Evolutionary conservation across 2,113 vertebrate species (phyloP), one percentile per base, ranked within the genome.

Genomic region (Oreotrochilus melanogaster): DNA sequence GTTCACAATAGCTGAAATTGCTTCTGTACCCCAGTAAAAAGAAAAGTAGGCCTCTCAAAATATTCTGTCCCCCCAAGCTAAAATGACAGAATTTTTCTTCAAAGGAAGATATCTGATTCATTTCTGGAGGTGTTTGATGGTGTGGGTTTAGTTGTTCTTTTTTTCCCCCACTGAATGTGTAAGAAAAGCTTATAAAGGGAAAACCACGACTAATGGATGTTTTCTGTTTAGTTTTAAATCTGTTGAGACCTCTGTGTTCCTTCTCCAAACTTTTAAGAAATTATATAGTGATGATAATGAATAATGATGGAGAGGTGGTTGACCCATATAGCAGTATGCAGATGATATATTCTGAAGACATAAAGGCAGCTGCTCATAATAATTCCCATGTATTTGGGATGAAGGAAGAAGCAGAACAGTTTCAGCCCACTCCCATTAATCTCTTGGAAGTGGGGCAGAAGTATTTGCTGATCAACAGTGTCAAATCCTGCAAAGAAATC

Each of bases 381-480:
- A 75, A 83, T 89, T 86, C 64, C n/a, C 45, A 1, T 51, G 69
- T 67, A 74, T 91, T 78, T 78, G 65, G 14, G n/a, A 24, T 0
- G 14, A 79, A 82, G 71, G 37, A 78, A 82, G 81, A 84, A 72
- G 72, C 78, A 33, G 53, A 92, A 79, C 51, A 74, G 43, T 65
- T 76, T 95, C 74, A 87, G 66, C 82, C 70, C 28, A 10, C 64
- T 82, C 50, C 45, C 58, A 58, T 91, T 95, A 92, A 94, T 95
- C 80, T 89, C 78, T 88, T 74, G 30, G 58, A 89, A 89, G 56
- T 88, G 90, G 76, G 57, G 84, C 74, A 91, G 81, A 92, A 86
- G 84, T 78, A 92, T 95, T 91, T 93, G 93, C 89, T 91, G 73
- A 91, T 89, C 84, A 94, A 84, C 84, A 91, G 58, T 78, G 86